A percentile compares a stretch with the other conserved stretches of the same genome.
Evolutionary conservation across 2,113 vertebrate species (phyloP).

Genomic region (Tyrannus savana): DNA sequence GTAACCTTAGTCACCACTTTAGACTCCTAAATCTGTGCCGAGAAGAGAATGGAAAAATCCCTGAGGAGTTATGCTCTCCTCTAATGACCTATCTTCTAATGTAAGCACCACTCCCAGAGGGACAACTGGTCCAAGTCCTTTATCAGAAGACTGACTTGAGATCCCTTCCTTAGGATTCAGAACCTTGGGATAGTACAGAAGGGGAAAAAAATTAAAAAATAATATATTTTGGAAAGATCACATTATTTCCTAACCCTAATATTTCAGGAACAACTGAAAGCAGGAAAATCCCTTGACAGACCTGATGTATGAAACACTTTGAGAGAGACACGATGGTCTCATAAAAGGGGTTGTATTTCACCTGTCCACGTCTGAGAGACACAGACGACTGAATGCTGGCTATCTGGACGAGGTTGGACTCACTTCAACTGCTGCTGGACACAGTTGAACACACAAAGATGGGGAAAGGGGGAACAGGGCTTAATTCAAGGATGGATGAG

Average conservation of each 20-base stretch:
- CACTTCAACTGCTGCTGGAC: background rate
- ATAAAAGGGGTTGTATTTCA: background rate
- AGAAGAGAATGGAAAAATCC: background rate
- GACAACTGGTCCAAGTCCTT: background rate
- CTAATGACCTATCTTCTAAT: background rate
- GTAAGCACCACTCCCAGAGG: background rate
- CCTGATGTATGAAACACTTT: accelerated
- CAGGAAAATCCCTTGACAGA: background rate
- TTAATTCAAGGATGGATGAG: background rate
- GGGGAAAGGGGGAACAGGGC: background rate
- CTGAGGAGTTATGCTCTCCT: background rate
- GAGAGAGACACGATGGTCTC: background rate
- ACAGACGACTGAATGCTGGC: background rate
- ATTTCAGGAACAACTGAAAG: background rate
- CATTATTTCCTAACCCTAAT: background rate
- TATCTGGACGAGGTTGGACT: background rate
- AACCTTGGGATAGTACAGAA: background rate
- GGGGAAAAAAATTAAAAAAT: background rate
- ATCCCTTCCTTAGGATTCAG: background rate
- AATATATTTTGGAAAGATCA: background rate
- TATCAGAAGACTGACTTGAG: background rate
- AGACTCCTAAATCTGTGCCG: background rate
- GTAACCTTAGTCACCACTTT: background rate
- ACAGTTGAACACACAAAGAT: background rate
- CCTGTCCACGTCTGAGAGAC: no score